Conservation (phyloP, 53 echinoderm and acorn worm species). For the Hippasteria phrygiana region DNA sequence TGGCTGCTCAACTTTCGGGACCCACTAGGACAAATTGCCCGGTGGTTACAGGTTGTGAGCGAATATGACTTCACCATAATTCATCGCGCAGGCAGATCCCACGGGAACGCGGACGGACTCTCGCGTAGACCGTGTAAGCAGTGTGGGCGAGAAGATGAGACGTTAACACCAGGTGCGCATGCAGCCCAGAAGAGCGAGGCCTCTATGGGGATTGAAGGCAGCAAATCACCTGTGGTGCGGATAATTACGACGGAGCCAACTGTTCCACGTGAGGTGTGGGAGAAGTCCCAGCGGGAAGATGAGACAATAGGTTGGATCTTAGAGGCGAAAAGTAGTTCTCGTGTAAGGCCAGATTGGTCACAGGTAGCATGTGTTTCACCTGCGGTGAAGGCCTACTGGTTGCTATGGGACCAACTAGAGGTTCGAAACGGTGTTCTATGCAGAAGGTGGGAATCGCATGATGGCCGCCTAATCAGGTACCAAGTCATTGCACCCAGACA, state of each 20-base stretch:
- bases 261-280: not conserved
- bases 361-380: slow-evolving; percentile 2
- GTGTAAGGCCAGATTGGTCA: slow-evolving; percentile 19
- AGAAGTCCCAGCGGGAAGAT: not conserved
- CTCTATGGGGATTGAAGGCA: not conserved
- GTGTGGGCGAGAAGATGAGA: slow-evolving; percentile 23
- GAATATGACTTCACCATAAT: slow-evolving; percentile 39
- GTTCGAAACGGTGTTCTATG: slow-evolving; percentile 22
- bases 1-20: slow-evolving; percentile 53
- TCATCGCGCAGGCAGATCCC: slow-evolving; percentile 39
- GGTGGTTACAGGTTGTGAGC: slow-evolving; percentile 43
- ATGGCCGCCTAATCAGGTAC: slow-evolving; percentile 3
- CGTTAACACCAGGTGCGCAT: not conserved
- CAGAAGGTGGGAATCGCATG: slow-evolving; percentile 54
- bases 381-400: slow-evolving; percentile 45
- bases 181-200: not conserved
- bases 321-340: not conserved
- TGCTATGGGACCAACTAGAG: slow-evolving; percentile 40
- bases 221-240: slow-evolving; percentile 2
- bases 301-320: not conserved
- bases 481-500: slow-evolving; percentile 13
- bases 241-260: slow-evolving; percentile 15
- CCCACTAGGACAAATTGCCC: slow-evolving; percentile 53
- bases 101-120: slow-evolving; percentile 46
- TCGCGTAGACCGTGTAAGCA: slow-evolving; percentile 21